phyloP scores from a whole-genome alignment of 2,113 vertebrate genomes.

The Phocoena sinus region DNA sequence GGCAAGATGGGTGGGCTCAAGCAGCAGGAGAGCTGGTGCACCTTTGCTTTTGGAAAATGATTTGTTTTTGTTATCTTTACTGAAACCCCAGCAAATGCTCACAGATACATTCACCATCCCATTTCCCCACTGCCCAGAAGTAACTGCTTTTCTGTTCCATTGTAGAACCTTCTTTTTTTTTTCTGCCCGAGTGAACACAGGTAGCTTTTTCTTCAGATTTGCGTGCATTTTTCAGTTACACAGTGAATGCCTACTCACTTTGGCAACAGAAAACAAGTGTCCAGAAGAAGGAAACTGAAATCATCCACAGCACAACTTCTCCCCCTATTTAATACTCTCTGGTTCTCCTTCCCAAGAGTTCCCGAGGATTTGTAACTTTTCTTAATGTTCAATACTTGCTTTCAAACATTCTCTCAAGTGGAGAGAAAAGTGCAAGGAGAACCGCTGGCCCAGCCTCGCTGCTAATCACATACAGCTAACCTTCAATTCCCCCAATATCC shows the following conservation, averaged over 20 bases:
- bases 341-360: background rate
- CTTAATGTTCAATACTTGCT: background rate
- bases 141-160: background rate
- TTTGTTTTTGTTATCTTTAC: background rate
- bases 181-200: background rate
- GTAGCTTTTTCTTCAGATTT: background rate
- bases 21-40: background rate
- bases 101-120: background rate
- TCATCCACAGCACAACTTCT: background rate
- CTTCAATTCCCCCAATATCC: fast-evolving
- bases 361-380: background rate
- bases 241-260: background rate
- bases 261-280: background rate
- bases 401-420: background rate
- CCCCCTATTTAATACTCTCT: background rate
- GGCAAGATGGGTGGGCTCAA: background rate
- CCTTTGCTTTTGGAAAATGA: background rate
- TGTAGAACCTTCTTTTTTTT: background rate
- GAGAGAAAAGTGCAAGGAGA: background rate
- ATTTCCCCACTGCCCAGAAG: background rate
- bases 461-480: background rate
- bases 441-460: background rate
- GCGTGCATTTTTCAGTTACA: background rate
- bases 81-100: background rate
- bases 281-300: background rate